Percentiles rank a stretch among this genome's conserved stretches.
Evolutionary conservation across 2,888 invertebrate species (phyloP).

Genomic region (Athrips mouffetella): DNA sequence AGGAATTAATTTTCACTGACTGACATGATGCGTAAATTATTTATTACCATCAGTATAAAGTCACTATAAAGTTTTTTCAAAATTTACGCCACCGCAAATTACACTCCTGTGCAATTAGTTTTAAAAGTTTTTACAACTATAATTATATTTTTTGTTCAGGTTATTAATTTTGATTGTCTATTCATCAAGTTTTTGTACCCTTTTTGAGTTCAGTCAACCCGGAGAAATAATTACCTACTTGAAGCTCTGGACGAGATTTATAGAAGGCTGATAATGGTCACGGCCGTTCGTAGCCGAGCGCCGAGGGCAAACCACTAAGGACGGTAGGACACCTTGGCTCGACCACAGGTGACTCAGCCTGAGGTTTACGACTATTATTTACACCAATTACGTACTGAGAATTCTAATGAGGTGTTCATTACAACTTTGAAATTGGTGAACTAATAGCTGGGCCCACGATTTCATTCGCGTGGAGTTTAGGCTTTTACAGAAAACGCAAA

Average conservation of each 20-base stretch:
- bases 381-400: constrained; percentile 36
- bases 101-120: too few relatives aligned
- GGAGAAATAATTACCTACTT: constrained; percentile 14
- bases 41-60: too few relatives aligned
- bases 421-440: too few relatives aligned
- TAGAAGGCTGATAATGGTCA: constrained; percentile 29
- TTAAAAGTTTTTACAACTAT: too few relatives aligned
- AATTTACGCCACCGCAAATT: too few relatives aligned
- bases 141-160: neutral
- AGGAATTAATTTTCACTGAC: too few relatives aligned
- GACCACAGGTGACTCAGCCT: constrained; percentile 28
- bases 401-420: too few relatives aligned
- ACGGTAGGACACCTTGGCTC: constrained; percentile 29
- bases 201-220: constrained; percentile 1
- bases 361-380: constrained; percentile 37
- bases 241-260: neutral
- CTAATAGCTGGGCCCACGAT: too few relatives aligned
- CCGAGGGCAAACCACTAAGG: constrained; percentile 37
- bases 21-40: too few relatives aligned
- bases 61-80: too few relatives aligned
- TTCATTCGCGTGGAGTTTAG: too few relatives aligned
- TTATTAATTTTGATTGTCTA: neutral
- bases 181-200: neutral
- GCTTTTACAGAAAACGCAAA: too few relatives aligned
- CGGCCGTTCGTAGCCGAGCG: constrained; percentile 51